These are phyloP conservation scores for Macroteleia sp. DNA, from an alignment of 2,888 invertebrate genomes.

Conservation along the genomic window DNA sequence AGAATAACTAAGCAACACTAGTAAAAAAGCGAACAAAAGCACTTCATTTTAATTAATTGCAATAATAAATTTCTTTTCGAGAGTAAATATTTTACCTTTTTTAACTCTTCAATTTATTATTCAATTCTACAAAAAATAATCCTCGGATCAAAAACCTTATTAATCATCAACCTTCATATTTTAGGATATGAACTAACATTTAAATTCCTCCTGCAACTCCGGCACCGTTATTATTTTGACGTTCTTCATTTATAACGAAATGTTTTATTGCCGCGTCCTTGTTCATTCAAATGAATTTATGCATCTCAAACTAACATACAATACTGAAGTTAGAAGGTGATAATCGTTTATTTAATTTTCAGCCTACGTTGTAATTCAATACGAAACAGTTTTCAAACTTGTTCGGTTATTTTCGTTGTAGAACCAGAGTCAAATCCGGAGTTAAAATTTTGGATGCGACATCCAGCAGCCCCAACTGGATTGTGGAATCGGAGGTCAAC, in stretches of 20 bases:
- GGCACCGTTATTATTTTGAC: constrained; percentile 47
- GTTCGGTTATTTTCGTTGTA: constrained; percentile 78
- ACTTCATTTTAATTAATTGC: no score
- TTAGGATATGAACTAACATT: constrained; percentile 43
- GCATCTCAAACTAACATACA: constrained; percentile 22
- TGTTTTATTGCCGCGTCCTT: constrained; percentile 23
- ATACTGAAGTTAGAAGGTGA: no score
- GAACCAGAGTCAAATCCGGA: constrained; percentile 95
- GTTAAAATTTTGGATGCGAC: constrained; percentile 93
- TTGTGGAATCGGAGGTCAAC: constrained; percentile 93
- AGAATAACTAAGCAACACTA: not conserved
- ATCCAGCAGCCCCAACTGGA: constrained; percentile 92
- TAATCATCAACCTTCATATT: constrained; percentile 35
- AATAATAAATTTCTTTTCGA: no score
- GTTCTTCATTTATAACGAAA: constrained; percentile 45
- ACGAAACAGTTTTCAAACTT: constrained; percentile 10
- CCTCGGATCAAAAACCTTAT: constrained; percentile 30
- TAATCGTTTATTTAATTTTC: no score
- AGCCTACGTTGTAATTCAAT: no score
- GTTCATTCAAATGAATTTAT: constrained; percentile 15
- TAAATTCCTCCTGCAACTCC: constrained; percentile 26
- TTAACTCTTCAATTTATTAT: not conserved
- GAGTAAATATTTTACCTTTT: not conserved
- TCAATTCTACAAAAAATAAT: constrained; percentile 2
- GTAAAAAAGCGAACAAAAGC: not conserved